Evolutionary conservation across 2,113 vertebrate species (phyloP).

Genomic region (Cyanoliseus patagonus): DNA sequence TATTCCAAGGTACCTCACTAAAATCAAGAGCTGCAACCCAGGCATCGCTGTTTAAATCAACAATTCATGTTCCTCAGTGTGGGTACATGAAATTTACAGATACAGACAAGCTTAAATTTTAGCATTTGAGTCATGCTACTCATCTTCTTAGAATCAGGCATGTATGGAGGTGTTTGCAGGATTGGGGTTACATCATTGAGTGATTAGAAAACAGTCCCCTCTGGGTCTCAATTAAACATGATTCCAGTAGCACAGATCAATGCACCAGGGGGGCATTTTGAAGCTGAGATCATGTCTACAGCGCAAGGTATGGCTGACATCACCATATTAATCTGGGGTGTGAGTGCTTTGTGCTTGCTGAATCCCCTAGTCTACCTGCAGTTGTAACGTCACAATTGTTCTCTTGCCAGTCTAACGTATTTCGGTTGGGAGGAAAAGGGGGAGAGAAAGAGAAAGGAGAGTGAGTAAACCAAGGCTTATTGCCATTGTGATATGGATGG

Average conservation of each 20-base stretch:
- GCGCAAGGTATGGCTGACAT: constrained; percentile 25
- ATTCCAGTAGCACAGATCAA: constrained; percentile 50
- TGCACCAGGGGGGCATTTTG: not conserved
- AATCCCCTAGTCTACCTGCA: constrained; percentile 30
- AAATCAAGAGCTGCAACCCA: not conserved
- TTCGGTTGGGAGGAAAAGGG: not conserved
- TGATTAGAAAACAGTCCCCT: constrained; percentile 60
- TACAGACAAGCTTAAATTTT: constrained; percentile 36
- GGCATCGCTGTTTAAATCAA: not conserved
- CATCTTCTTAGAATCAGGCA: constrained; percentile 33
- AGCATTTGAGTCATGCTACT: constrained; percentile 49
- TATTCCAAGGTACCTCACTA: not conserved
- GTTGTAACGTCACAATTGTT: not conserved
- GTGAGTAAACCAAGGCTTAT: not conserved
- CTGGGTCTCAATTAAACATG: constrained; percentile 59
- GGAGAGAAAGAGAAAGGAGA: not conserved
- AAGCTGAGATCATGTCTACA: constrained; percentile 62
- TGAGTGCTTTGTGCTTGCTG: not conserved
- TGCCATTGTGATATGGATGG: not conserved
- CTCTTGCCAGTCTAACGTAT: not conserved
- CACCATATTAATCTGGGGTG: constrained; percentile 23
- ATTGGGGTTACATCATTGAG: not conserved
- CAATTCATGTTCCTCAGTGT: not conserved
- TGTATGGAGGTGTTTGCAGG: constrained; percentile 48
- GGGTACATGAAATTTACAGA: constrained; percentile 1